A percentile compares a stretch with the other conserved stretches of the same genome.
phyloP scores from a whole-genome alignment of 2,113 vertebrate species.

The Nannobrachium achirus region DNA sequence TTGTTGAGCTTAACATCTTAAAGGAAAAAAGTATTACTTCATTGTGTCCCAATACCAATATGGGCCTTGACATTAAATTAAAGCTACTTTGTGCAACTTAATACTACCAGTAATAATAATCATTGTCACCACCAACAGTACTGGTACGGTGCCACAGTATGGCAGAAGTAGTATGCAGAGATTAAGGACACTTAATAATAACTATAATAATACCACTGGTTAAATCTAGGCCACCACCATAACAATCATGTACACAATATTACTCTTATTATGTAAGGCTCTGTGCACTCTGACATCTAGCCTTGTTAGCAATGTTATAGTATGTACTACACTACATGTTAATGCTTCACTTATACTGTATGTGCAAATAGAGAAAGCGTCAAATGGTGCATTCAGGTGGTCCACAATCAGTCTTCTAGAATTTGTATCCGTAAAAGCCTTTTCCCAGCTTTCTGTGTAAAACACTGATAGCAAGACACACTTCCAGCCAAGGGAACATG shows the following conservation, averaged over 20 bases:
- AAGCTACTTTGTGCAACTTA: conserved; percentile 62
- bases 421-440: background rate
- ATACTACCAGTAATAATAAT: conserved; percentile 14
- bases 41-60: conserved; percentile 1
- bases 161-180: conserved; percentile 41
- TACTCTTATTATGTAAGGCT: conserved; percentile 40
- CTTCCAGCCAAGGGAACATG: background rate
- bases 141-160: conserved; percentile 19
- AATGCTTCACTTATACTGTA: conserved; percentile 36
- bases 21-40: conserved; percentile 16
- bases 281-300: conserved; percentile 32
- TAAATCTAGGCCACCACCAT: conserved; percentile 54
- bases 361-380: conserved; percentile 61
- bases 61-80: conserved; percentile 30
- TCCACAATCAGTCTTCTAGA: background rate
- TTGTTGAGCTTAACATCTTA: conserved; percentile 14
- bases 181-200: conserved; percentile 80
- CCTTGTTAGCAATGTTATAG: background rate
- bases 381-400: conserved; percentile 20
- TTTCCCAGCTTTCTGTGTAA: background rate
- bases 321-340: conserved; percentile 32
- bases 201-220: conserved; percentile 48
- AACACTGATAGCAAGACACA: background rate
- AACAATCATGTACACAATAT: conserved; percentile 44
- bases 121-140: conserved; percentile 29